Evolutionary conservation across 2,113 vertebrate species (phyloP).

Genomic region (Tursiops truncatus): DNA sequence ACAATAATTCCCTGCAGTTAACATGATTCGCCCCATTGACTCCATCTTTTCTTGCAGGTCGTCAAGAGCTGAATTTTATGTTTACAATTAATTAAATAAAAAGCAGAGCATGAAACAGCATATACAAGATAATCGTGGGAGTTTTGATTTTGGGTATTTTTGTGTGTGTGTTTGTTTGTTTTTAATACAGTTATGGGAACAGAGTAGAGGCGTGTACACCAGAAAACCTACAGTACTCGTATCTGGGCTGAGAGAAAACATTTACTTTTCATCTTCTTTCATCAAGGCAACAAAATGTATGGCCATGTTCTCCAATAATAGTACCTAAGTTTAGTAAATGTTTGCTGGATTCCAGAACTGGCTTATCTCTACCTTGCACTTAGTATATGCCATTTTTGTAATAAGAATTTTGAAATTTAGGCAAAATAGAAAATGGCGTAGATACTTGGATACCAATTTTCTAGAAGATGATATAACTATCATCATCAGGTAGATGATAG

Average conservation of each 20-base stretch:
- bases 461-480: background rate
- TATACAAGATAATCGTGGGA: background rate
- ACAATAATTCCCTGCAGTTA: rapidly evolving
- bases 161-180: no score
- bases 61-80: background rate
- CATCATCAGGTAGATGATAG: background rate
- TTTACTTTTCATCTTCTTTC: background rate
- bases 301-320: background rate
- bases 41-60: background rate
- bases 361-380: background rate
- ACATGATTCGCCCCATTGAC: rapidly evolving
- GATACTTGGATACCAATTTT: background rate
- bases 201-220: background rate
- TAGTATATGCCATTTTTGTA: background rate
- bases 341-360: background rate
- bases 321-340: background rate
- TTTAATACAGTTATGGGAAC: background rate
- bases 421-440: background rate
- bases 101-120: background rate
- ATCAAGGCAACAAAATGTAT: background rate
- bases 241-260: background rate
- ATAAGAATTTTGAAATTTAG: background rate
- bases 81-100: background rate
- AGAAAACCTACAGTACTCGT: rapidly evolving
- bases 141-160: background rate